These are phyloP conservation scores for Endomychus coccineus DNA, from an alignment of 2,888 invertebrate genomes.

Conservation along the genomic window DNA sequence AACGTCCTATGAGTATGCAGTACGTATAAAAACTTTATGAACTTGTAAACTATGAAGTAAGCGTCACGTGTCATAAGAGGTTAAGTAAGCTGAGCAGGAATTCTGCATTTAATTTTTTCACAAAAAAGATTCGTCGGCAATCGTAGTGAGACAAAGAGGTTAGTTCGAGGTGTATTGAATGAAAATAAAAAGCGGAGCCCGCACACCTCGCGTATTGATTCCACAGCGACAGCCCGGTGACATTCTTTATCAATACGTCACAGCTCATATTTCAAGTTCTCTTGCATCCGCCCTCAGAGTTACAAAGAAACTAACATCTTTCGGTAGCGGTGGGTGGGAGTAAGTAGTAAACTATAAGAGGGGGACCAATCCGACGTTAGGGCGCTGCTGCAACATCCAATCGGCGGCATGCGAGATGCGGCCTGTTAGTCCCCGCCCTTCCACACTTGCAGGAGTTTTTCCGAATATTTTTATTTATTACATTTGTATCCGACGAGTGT, in stretches of 20 bases:
- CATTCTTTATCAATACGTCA: constrained; percentile 59
- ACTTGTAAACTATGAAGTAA: no score
- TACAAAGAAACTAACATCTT: constrained; percentile 55
- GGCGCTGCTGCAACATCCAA: constrained; percentile 41
- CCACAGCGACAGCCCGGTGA: constrained; percentile 59
- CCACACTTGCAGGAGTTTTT: constrained; percentile 48
- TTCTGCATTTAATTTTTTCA: constrained; percentile 11
- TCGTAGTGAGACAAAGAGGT: constrained; percentile 15
- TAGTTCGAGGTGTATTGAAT: constrained; percentile 17
- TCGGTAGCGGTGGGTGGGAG: constrained; percentile 40
- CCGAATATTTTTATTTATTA: constrained; percentile 61
- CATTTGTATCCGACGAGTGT: constrained; percentile 61
- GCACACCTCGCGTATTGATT: constrained; percentile 44
- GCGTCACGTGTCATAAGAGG: no score
- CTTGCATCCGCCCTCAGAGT: constrained; percentile 46
- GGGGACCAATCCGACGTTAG: constrained; percentile 36
- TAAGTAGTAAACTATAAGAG: constrained; percentile 26
- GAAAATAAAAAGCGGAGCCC: constrained; percentile 32
- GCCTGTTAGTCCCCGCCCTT: constrained; percentile 47
- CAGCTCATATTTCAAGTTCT: constrained; percentile 47
- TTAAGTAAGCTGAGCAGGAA: constrained; percentile 9
- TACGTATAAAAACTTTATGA: no score
- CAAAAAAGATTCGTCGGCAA: constrained; percentile 11
- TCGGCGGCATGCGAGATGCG: constrained; percentile 49
- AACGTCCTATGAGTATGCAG: no score